Evolutionary conservation across 2,797 vertebrate species (phyloP).

Genomic region (Peromyscus aztecus): DNA sequence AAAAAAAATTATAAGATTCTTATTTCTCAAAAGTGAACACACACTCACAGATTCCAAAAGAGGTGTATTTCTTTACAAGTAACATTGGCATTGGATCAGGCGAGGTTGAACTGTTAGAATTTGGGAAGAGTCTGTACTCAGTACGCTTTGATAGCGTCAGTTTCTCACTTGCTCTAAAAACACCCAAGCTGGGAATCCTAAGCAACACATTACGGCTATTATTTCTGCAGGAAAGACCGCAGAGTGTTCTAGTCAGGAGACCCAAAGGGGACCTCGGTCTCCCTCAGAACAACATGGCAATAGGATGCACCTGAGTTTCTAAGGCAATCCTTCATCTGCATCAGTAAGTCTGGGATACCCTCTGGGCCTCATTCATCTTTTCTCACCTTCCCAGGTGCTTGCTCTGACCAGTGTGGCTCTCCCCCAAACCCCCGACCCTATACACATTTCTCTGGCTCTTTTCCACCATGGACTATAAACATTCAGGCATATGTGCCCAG

Average conservation of each 20-base stretch:
- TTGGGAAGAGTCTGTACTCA: not conserved
- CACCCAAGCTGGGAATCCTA: not conserved
- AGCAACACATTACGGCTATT: not conserved
- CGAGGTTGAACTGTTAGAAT: not conserved
- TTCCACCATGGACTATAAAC: not conserved
- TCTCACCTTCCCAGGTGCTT: not conserved
- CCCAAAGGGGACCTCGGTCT: not conserved
- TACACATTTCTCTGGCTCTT: not conserved
- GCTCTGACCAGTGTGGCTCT: not conserved
- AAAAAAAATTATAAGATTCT: not conserved
- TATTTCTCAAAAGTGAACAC: not conserved
- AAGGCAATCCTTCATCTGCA: not conserved
- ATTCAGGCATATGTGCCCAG: not conserved
- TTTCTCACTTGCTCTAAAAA: conserved; percentile 20
- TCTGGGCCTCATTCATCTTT: too few species aligned
- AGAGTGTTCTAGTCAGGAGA: not conserved
- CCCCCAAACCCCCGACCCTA: not conserved
- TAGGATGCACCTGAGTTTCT: not conserved
- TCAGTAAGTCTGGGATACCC: not conserved
- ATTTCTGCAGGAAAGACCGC: not conserved
- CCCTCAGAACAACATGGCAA: not conserved
- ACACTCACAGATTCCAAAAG: not conserved
- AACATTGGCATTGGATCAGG: not conserved
- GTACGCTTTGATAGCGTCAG: not conserved
- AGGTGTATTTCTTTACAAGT: not conserved